phyloP scores from a whole-genome alignment of 2,888 invertebrate species.

The Lasius platythorax region DNA sequence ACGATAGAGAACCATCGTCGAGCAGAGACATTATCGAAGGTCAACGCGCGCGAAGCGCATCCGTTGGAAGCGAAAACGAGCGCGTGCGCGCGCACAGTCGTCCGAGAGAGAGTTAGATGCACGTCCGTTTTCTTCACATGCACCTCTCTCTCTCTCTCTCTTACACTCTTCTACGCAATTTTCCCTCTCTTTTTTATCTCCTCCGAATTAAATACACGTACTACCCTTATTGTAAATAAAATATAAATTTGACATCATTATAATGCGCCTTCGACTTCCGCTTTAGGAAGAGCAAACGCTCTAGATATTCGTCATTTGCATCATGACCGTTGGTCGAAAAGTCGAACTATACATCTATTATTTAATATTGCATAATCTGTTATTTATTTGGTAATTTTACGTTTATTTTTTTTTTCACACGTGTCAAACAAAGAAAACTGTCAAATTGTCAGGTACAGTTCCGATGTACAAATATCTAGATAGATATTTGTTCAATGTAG shows the following conservation, averaged over 20 bases:
- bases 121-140: neutral
- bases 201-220: neutral
- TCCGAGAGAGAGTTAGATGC: neutral
- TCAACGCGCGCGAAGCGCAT: constrained; percentile 52
- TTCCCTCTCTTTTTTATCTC: neutral
- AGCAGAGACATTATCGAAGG: constrained; percentile 60
- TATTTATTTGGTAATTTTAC: neutral
- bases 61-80: constrained; percentile 6
- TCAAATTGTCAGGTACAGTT: neutral
- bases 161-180: neutral
- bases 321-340: neutral
- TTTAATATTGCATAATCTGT: neutral
- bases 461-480: neutral
- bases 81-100: neutral
- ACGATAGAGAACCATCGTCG: neutral
- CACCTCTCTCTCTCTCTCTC: neutral
- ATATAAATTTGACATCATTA: neutral
- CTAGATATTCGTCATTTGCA: neutral
- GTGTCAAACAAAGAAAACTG: neutral
- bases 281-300: neutral
- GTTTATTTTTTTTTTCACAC: neutral
- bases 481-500: neutral
- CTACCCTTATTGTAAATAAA: neutral
- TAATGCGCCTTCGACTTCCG: neutral
- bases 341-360: neutral